Evolutionary conservation across 2,113 vertebrate genomes (phyloP).

Genomic region (Ornithorhynchus anatinus): DNA sequence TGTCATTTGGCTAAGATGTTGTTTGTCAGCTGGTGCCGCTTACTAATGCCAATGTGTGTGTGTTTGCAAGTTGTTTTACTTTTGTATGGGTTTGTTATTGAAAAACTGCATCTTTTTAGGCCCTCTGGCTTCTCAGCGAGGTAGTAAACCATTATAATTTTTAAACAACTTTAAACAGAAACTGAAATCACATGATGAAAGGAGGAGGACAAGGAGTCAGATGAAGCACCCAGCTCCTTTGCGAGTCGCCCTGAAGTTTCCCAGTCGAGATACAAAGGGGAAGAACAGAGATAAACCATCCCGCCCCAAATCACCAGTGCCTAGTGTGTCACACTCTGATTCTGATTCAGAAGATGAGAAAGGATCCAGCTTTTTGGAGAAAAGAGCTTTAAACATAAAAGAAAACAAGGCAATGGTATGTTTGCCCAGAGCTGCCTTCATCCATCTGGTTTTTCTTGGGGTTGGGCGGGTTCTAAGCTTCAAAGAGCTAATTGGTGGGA

Average conservation of each 20-base stretch:
- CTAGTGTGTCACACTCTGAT: conserved; percentile 44
- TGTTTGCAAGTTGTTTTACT: too few relatives aligned
- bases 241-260: conserved; percentile 88
- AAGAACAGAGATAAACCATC: conserved; percentile 55
- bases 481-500: too few relatives aligned
- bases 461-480: too few relatives aligned
- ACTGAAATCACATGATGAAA: conserved; percentile 37
- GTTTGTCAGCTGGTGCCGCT: too few relatives aligned
- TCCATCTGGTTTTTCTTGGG: too few relatives aligned
- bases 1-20: too few relatives aligned
- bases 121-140: too few relatives aligned
- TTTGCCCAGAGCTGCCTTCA: conserved; percentile 37
- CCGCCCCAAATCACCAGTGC: conserved; percentile 30
- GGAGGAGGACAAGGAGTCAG: conserved; percentile 50
- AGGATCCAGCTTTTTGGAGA: conserved; percentile 82
- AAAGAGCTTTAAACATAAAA: conserved; percentile 95
- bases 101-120: too few relatives aligned
- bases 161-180: conserved; percentile 53
- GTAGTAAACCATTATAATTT: background rate
- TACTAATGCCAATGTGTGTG: too few relatives aligned
- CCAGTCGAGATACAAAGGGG: conserved; percentile 64
- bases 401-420: conserved; percentile 97
- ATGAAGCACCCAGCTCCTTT: conserved; percentile 59
- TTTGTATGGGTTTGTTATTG: too few relatives aligned
- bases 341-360: conserved; percentile 76